Conservation (phyloP, 1,140 invertebrate genomes). For the Ostrea denselamellosa region DNA sequence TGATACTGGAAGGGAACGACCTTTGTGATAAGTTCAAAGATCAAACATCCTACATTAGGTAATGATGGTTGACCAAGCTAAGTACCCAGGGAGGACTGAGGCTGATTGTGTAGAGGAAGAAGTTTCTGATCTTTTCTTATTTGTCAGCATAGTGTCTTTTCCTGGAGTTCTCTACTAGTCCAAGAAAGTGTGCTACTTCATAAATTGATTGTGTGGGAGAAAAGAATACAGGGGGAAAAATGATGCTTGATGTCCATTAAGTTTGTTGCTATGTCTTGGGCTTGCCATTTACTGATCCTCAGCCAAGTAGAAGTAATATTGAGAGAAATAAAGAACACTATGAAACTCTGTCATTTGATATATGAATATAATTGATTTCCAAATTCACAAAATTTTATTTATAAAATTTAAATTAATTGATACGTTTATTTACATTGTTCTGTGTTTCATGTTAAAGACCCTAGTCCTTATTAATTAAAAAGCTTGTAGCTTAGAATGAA, state of each 20-base stretch:
- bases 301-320: background rate
- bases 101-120: constrained; percentile 1
- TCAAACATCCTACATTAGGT: constrained; percentile 91
- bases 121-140: background rate
- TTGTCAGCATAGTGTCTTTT: background rate
- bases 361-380: background rate
- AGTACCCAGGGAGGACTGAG: background rate
- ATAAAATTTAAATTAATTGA: too few relatives aligned
- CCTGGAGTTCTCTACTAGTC: background rate
- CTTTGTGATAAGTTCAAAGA: constrained; percentile 88
- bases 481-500: background rate
- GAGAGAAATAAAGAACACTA: background rate
- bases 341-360: constrained; percentile 14
- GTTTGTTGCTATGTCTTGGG: background rate
- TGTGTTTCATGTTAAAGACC: too few relatives aligned
- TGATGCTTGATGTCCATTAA: background rate
- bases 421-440: too few relatives aligned
- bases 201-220: constrained; percentile 9
- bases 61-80: constrained; percentile 73
- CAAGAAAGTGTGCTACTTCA: background rate
- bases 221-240: background rate
- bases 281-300: background rate
- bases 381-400: too few relatives aligned
- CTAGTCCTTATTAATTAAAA: too few relatives aligned
- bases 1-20: constrained; percentile 90